Conservation (phyloP, 2,888 invertebrate genomes). For the Chirona hameri region DNA sequence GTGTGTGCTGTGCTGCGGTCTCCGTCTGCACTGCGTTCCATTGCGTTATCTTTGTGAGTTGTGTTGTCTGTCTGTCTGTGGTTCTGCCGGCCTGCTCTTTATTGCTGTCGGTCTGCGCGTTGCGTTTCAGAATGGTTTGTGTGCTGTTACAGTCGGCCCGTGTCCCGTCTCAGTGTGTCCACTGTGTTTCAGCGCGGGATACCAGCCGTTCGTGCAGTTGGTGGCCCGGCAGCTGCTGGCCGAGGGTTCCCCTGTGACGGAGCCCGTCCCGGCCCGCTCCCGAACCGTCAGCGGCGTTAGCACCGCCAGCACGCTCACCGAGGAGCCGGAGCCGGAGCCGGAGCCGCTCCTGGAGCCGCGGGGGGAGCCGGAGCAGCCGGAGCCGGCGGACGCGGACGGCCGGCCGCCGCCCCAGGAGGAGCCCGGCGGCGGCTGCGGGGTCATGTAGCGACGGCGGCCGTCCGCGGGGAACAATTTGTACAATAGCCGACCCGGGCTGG, state of each 20-base stretch:
- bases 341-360: not conserved
- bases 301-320: not conserved
- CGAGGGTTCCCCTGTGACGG: not conserved
- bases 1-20: too few species aligned
- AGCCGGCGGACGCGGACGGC: not conserved
- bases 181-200: not conserved
- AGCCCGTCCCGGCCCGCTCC: not conserved
- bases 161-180: too few species aligned
- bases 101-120: too few species aligned
- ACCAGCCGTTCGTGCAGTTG: constrained; percentile 23
- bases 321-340: constrained; percentile 5
- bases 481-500: not conserved
- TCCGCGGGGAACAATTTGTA: too few species aligned
- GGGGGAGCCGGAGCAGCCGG: not conserved
- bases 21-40: too few species aligned
- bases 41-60: too few species aligned
- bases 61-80: too few species aligned
- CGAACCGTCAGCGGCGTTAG: not conserved
- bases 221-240: not conserved
- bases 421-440: not conserved
- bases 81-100: too few species aligned
- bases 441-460: not conserved
- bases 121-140: too few species aligned
- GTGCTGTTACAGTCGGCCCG: too few species aligned
- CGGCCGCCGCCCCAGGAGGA: not conserved